These are phyloP conservation scores for Sinocyclocheilus anshuiensis DNA, from an alignment of 2,113 vertebrate genomes.

Conservation along the genomic window DNA sequence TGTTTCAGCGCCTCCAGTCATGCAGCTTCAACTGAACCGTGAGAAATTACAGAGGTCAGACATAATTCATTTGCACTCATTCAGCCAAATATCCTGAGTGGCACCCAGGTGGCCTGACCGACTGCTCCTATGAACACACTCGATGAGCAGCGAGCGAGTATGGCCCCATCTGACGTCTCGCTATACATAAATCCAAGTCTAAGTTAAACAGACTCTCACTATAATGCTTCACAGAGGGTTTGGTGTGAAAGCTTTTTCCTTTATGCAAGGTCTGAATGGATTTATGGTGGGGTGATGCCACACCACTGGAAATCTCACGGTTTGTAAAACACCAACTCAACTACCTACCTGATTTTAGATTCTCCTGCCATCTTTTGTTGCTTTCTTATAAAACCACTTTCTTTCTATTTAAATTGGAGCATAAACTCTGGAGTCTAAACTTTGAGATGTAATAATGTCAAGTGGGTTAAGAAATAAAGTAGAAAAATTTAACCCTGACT, in stretches of 20 bases:
- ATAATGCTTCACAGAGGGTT: neutral
- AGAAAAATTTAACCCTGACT: neutral
- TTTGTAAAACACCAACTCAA: slow-evolving; percentile 11
- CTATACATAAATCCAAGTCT: neutral
- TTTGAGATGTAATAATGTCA: neutral
- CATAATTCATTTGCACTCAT: neutral
- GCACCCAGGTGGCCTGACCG: neutral
- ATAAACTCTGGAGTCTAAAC: neutral
- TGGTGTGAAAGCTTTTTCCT: neutral
- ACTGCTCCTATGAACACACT: neutral
- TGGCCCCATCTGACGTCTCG: neutral
- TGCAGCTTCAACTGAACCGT: neutral
- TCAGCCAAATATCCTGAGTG: neutral
- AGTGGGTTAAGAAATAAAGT: neutral
- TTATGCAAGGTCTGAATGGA: neutral
- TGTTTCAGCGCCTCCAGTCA: slow-evolving; percentile 4
- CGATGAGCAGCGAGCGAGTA: neutral
- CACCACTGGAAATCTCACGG: neutral
- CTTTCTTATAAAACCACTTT: neutral
- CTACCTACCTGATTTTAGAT: neutral
- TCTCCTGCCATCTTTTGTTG: neutral
- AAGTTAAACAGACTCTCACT: slow-evolving; percentile 6
- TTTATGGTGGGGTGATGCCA: neutral
- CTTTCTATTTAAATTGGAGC: neutral
- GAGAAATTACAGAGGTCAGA: slow-evolving; percentile 7